These are phyloP conservation scores for Odocoileus hemionus DNA, from an alignment of 2,113 vertebrate species.

Conservation along the genomic window DNA sequence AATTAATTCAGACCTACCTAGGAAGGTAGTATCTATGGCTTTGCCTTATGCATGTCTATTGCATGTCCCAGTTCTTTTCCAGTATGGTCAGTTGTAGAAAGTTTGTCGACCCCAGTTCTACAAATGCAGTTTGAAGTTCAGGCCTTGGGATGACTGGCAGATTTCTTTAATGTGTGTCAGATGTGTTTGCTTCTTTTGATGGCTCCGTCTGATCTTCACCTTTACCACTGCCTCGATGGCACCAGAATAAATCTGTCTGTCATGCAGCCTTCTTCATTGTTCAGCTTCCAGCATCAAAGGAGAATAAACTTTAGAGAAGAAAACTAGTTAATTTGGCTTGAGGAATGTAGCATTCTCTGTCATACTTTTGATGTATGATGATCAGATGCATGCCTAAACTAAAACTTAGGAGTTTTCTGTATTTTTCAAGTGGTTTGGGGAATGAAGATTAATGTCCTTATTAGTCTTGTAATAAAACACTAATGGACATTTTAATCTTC, in stretches of 20 bases:
- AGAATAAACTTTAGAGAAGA: not conserved
- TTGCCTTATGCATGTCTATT: not conserved
- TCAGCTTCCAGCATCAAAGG: not conserved
- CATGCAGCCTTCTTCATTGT: not conserved
- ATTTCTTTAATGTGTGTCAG: not conserved
- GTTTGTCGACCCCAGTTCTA: not conserved
- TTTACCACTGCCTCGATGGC: not conserved
- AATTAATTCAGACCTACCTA: not conserved
- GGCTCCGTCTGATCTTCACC: not conserved
- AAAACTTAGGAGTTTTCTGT: not conserved
- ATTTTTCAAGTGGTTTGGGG: constrained; percentile 36
- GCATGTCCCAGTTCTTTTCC: not conserved
- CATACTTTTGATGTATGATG: not conserved
- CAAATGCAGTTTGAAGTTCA: not conserved
- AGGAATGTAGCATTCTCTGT: not conserved
- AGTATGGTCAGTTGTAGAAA: not conserved
- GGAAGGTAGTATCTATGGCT: not conserved
- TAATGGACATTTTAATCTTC: constrained; percentile 63
- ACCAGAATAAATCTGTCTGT: not conserved
- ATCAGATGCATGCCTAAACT: not conserved
- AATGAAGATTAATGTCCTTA: constrained; percentile 52
- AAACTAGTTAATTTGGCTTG: not conserved
- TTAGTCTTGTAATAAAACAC: constrained; percentile 19
- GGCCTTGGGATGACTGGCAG: not conserved
- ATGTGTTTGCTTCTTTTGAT: not conserved